These are phyloP conservation scores for Drosophila aldrichi DNA, from an alignment of 2,888 invertebrate genomes.

Conservation along the genomic window DNA sequence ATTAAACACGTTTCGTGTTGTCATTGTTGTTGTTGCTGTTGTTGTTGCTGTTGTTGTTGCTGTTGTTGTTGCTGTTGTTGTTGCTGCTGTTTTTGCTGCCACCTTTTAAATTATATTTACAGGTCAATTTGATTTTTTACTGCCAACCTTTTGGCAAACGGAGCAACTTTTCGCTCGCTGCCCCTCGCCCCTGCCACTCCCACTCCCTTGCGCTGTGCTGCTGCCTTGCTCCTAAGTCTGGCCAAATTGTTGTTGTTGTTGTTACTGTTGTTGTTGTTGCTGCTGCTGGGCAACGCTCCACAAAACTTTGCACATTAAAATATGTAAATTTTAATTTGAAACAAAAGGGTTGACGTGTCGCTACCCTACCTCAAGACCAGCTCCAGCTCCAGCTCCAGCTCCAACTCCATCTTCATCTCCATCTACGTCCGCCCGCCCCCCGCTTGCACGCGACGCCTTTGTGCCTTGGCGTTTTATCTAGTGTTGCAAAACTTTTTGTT, in stretches of 20 bases:
- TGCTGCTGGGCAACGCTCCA: conserved; percentile 46
- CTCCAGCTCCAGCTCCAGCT: not conserved
- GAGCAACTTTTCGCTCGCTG: conserved; percentile 42
- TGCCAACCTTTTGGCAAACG: conserved; percentile 53
- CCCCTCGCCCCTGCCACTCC: not conserved
- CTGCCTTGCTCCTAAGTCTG: conserved; percentile 10
- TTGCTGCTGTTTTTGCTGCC: conserved; percentile 55
- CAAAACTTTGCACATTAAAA: conserved; percentile 80
- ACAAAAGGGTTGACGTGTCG: conserved; percentile 78
- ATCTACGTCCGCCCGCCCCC: not conserved
- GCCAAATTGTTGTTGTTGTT: conserved; percentile 23
- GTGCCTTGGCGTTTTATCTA: conserved; percentile 67
- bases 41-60: conserved; percentile 39
- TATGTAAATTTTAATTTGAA: conserved; percentile 80
- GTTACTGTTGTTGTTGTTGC: conserved; percentile 22
- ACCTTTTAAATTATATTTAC: conserved; percentile 78
- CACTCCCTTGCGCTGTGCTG: not conserved
- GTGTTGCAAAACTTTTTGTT: conserved; percentile 63
- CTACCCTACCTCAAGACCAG: conserved; percentile 16
- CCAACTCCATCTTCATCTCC: too few relatives aligned
- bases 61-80: conserved; percentile 28
- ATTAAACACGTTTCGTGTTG: conserved; percentile 70
- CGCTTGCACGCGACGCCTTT: conserved; percentile 21
- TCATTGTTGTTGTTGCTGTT: conserved; percentile 45
- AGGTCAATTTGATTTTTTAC: conserved; percentile 79